A percentile compares a stretch with the other conserved stretches of the same genome.
phyloP scores from a whole-genome alignment of 2,113 vertebrate species.

The Capreolus pygargus region DNA sequence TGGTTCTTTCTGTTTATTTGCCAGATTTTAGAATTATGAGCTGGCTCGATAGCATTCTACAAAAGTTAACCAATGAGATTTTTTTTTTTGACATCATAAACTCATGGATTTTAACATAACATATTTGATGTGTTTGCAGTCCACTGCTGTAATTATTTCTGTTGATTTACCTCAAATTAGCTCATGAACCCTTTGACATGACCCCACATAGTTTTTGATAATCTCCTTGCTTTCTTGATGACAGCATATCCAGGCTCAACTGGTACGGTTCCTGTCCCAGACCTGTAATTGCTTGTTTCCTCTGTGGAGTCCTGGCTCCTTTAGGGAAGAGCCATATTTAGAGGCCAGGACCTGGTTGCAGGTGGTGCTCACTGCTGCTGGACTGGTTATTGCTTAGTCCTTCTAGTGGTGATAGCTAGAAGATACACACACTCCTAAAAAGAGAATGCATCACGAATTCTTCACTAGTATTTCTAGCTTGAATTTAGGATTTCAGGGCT shows the following conservation, averaged over 20 bases:
- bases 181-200: neutral
- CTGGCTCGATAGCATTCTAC: neutral
- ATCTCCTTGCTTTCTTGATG: neutral
- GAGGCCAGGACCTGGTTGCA: neutral
- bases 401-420: neutral
- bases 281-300: neutral
- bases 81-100: neutral
- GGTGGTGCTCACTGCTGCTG: neutral
- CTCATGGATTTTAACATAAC: neutral
- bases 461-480: neutral
- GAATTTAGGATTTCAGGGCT: neutral
- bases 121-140: neutral
- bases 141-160: neutral
- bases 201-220: neutral
- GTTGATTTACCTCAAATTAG: neutral
- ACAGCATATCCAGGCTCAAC: neutral
- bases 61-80: neutral
- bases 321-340: neutral
- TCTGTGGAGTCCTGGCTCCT: neutral
- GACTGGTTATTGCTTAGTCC: neutral
- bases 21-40: neutral
- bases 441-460: neutral
- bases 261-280: neutral
- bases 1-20: neutral
- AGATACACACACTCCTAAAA: neutral